Evolutionary conservation across 2,113 vertebrate species (phyloP), one percentile per base, ranked within the genome.

Genomic region (Sterna hirundo): DNA sequence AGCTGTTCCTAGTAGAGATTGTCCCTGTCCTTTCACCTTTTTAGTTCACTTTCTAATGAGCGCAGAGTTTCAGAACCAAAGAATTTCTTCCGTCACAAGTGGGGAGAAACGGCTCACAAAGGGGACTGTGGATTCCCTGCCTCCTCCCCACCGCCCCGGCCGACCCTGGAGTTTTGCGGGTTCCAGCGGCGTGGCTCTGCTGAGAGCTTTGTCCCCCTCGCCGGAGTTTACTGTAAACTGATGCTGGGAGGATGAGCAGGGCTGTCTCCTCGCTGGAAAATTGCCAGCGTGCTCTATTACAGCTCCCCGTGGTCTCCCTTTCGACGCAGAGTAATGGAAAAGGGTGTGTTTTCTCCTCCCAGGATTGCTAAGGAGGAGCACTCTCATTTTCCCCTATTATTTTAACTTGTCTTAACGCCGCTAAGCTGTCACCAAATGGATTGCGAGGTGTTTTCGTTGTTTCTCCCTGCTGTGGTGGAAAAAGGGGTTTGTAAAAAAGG

Each of bases 211-310:
- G 65, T 40, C 57, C 32, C 13, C 52, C 47, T 54, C 5, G 0
- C 42, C 7, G 18, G 84, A 75, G 74, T 44, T 93, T 55, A 40
- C 16, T 95, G 98, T 93, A 93, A 98, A 90, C 78, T n/a, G 96
- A 97, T 96, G 69, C 80, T 26, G 7, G 69, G 64, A 94, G 71
- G 76, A 78, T 70, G 93, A 95, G 55, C 13, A 17, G 94, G 87
- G 81, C 94, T 87, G 8, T 77, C 75, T 89, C 84, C 90, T 90
- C 38, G 10, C 69, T 69, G 93, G 80, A 46, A 62, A 94, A 86
- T 13, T 72, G 90, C 77, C 61, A n/a, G 29, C 3, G 27, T 83
- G 95, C 94, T 97, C 97, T 95, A 15, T 88, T 88, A 82, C 87
- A 95, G 97, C 74, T 86, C 4, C 0, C 54, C 65, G 70, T 66